Evolutionary conservation across 2,797 vertebrate genomes (phyloP).

Genomic region (Podarcis lilfordi): DNA sequence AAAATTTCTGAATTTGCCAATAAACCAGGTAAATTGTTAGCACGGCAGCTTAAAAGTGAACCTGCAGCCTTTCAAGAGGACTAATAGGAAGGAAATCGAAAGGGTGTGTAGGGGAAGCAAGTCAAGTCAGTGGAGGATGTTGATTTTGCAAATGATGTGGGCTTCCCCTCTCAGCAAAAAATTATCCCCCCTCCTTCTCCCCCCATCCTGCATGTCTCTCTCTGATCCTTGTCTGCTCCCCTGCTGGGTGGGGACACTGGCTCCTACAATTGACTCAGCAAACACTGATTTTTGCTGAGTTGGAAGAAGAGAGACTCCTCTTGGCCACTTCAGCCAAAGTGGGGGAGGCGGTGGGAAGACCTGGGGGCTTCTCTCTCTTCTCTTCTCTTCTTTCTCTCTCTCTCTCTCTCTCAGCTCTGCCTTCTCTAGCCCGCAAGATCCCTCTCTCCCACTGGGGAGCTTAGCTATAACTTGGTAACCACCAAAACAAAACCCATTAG

Average conservation of each 20-base stretch:
- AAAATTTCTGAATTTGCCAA: too few species aligned
- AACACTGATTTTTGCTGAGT: conserved; percentile 54
- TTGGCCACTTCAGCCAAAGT: background rate
- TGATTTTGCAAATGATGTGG: conserved; percentile 18
- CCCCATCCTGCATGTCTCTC: background rate
- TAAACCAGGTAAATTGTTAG: too few species aligned
- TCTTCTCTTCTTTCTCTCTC: too few species aligned
- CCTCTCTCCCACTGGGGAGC: background rate
- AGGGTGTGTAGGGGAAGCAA: background rate
- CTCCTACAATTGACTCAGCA: conserved; percentile 26
- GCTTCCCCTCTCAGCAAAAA: conserved; percentile 16
- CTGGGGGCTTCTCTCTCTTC: background rate
- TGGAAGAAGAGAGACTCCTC: too few species aligned
- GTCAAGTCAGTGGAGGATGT: background rate
- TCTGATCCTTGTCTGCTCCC: conserved; percentile 7
- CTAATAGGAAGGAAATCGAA: background rate
- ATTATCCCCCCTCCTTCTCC: background rate
- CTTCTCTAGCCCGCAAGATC: background rate
- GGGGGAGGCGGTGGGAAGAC: background rate
- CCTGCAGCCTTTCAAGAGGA: background rate
- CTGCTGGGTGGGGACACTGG: background rate
- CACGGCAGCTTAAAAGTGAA: background rate
- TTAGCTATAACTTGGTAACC: background rate
- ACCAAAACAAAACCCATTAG: background rate
- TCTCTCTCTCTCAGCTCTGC: background rate